A percentile compares a stretch with the other conserved stretches of the same genome.
phyloP scores from a whole-genome alignment of 2,797 vertebrate species.

The Ctenopoma multispine region DNA sequence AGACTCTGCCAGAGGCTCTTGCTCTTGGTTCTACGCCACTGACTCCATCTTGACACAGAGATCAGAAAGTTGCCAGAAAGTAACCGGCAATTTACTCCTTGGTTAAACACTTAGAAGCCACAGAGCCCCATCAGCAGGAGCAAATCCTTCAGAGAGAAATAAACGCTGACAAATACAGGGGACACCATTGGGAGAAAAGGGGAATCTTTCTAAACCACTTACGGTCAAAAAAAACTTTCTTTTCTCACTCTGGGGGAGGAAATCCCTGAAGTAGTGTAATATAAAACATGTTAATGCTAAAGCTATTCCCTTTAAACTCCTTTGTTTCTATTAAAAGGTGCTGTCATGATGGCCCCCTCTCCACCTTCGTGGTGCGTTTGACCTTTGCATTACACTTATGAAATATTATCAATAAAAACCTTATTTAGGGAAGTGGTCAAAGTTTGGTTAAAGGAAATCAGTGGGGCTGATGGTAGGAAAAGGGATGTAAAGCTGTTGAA shows the following conservation, averaged over 20 bases:
- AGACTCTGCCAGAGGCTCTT: slow-evolving; percentile 49
- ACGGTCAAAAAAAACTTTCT: slow-evolving; percentile 44
- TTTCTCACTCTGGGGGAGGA: slow-evolving; percentile 23
- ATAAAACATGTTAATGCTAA: slow-evolving; percentile 49
- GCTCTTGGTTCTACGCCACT: slow-evolving; percentile 56
- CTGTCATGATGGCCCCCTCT: slow-evolving; percentile 20
- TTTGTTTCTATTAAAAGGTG: slow-evolving; percentile 44
- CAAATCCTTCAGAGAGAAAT: slow-evolving; percentile 67
- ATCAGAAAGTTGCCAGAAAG: slow-evolving; percentile 72
- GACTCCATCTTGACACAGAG: slow-evolving; percentile 68
- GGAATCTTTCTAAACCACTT: slow-evolving; percentile 62
- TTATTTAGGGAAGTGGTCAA: background rate
- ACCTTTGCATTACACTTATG: background rate
- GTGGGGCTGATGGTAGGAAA: background rate
- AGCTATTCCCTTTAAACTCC: slow-evolving; percentile 45
- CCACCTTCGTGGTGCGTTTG: background rate
- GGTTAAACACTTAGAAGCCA: slow-evolving; percentile 76
- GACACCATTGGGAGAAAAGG: slow-evolving; percentile 50
- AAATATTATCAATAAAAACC: background rate
- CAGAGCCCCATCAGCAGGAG: slow-evolving; percentile 59
- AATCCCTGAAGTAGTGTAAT: slow-evolving; percentile 53
- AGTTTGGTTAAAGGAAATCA: background rate
- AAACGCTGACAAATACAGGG: slow-evolving; percentile 69
- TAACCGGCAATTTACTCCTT: slow-evolving; percentile 77
- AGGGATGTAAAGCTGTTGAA: background rate